Base-by-base conservation (phyloP, 2,797 vertebrate species). In the Falco concolor region DNA sequence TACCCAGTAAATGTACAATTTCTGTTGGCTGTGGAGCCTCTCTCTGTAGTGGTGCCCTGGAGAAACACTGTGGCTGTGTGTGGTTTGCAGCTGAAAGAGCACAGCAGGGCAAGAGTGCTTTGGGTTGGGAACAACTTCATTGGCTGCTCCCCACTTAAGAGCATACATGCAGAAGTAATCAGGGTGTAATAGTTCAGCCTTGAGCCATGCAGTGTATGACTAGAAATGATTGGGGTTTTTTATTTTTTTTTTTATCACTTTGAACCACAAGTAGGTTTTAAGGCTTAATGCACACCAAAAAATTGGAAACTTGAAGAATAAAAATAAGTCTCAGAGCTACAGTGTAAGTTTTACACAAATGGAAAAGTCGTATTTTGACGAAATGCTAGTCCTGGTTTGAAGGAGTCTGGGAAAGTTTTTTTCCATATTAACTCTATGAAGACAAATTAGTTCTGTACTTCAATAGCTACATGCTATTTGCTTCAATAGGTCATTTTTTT, bases 11-110 rank as follows among this genome's bases (percentile, higher is more conserved):
- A 63, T 63, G 9, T 65, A 7, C 17, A 44, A 10, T 72, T 70
- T 70, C 42, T 80, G 9, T 17, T 73, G 15, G 34, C 6, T 7
- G 20, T 54, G 23, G 28, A 84, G 10, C n/a, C 10, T 84, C 18
- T 18, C 3, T 34, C 14, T 28, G 3, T 44, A 38, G 24, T 34
- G 30, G 9, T 47, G 23, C 8, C 45, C 10, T 1, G 0, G 30
- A 36, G 28, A 67, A 70, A 38, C 6, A 4, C 15, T 27, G 18
- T 34, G 32, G 6, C 8, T 61, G 14, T 59, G 19, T n/a, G 40
- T 38, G 5, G 5, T 38, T 63, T 27, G n/a, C 2, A 3, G 5
- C 47, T 82, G 68, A 34, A 86, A 57, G 23, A 83, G 16, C 25
- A 24, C 3, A 56, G 8, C 9, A 32, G 23, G 13, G n/a, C 50